Percentiles rank a stretch among this genome's conserved stretches.
Conservation (phyloP, 2,888 invertebrate genomes). For the Congeria kusceri region DNA sequence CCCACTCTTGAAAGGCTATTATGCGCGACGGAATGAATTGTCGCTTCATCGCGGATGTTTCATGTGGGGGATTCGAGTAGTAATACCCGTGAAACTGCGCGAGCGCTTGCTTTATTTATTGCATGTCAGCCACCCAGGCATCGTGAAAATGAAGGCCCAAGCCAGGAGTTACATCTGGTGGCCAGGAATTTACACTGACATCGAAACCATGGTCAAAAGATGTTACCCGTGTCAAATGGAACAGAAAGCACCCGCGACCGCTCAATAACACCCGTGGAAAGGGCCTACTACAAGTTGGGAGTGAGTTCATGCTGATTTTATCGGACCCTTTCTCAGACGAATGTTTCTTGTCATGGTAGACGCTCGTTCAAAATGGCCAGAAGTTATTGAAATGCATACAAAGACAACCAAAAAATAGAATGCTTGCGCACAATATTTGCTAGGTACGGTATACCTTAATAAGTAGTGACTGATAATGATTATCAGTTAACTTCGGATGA, state of each 20-base stretch:
- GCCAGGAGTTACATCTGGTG: slow-evolving; percentile 77
- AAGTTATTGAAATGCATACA: slow-evolving; percentile 75
- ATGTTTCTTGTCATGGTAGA: slow-evolving; percentile 74
- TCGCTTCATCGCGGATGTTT: slow-evolving; percentile 44
- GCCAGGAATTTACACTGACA: slow-evolving; percentile 65
- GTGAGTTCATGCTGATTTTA: slow-evolving; percentile 69
- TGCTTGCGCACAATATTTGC: slow-evolving; percentile 46
- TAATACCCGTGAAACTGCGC: slow-evolving; percentile 51
- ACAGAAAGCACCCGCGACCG: slow-evolving; percentile 57
- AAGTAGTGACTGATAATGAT: slow-evolving; percentile 56
- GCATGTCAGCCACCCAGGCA: slow-evolving; percentile 74
- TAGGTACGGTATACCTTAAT: slow-evolving; percentile 42
- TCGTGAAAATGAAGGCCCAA: slow-evolving; percentile 71
- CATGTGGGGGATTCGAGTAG: slow-evolving; percentile 51
- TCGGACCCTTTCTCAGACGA: slow-evolving; percentile 70
- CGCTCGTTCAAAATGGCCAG: slow-evolving; percentile 85
- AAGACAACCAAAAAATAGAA: slow-evolving; percentile 34
- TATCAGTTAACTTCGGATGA: slow-evolving; percentile 43
- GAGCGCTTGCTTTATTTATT: slow-evolving; percentile 55
- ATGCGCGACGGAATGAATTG: slow-evolving; percentile 24
- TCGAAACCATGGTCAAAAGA: slow-evolving; percentile 63
- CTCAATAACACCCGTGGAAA: slow-evolving; percentile 72
- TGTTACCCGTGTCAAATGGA: slow-evolving; percentile 41
- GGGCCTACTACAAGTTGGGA: slow-evolving; percentile 61
- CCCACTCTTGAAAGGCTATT: slow-evolving; percentile 33